Percentiles rank a stretch among this genome's conserved stretches.
These are phyloP conservation scores for Dinocampus coccinellae DNA, from an alignment of 2,888 invertebrate genomes.

Conservation along the genomic window DNA sequence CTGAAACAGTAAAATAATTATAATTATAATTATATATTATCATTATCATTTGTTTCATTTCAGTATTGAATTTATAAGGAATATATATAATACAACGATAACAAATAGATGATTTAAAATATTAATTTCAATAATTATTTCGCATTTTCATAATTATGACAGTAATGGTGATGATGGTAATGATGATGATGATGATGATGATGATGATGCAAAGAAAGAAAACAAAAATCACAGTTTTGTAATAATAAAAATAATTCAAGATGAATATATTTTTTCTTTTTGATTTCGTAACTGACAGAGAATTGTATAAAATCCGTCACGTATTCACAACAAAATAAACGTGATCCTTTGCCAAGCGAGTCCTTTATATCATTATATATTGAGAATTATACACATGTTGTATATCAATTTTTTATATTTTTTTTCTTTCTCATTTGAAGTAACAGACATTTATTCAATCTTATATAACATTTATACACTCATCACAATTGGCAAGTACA, in stretches of 20 bases:
- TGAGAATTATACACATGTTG: constrained; percentile 39
- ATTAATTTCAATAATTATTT: background rate
- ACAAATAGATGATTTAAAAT: no score
- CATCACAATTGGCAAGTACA: constrained; percentile 19
- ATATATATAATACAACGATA: no score
- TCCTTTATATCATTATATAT: constrained; percentile 43
- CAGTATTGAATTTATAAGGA: background rate
- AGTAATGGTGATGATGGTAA: no score
- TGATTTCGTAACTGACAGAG: constrained; percentile 55
- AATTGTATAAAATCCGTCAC: constrained; percentile 45
- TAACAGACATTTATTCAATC: background rate
- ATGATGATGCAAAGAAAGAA: no score
- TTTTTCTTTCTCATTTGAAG: background rate
- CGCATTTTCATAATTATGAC: background rate
- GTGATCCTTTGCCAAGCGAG: constrained; percentile 34
- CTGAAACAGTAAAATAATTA: constrained; percentile 72
- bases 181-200: background rate
- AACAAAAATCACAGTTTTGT: constrained; percentile 25
- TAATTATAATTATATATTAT: no score
- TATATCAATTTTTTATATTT: background rate
- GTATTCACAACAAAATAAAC: constrained; percentile 34
- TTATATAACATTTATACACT: background rate
- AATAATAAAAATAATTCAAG: constrained; percentile 39
- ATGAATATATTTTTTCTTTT: constrained; percentile 42
- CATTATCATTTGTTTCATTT: background rate